Evolutionary conservation across 2,797 vertebrate species (phyloP).

Genomic region (Manis pentadactyla): DNA sequence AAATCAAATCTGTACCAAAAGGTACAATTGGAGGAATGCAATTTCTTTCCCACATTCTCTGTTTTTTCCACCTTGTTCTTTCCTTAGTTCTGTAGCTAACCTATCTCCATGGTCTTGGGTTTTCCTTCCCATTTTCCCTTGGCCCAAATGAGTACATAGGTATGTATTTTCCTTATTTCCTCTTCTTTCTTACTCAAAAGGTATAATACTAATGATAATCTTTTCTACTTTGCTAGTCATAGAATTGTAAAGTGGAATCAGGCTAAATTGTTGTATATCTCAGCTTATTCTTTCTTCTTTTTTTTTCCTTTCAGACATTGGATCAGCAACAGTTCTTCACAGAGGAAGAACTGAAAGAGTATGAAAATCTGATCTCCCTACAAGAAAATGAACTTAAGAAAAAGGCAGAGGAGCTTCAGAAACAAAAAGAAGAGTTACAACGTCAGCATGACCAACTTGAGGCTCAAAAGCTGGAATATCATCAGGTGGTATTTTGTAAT

Average conservation of each 20-base stretch:
- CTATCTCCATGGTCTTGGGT: not conserved
- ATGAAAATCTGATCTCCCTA: constrained; percentile 93
- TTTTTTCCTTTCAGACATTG: constrained; percentile 90
- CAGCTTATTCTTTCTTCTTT: not conserved
- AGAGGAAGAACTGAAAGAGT: constrained; percentile 96
- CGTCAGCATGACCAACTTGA: constrained; percentile 95
- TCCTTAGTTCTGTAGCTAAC: not conserved
- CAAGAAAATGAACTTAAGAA: constrained; percentile 94
- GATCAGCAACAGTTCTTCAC: constrained; percentile 97
- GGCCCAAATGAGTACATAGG: not conserved
- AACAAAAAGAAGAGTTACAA: constrained; percentile 95
- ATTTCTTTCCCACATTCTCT: not conserved
- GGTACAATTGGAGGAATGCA: not conserved
- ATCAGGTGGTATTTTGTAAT: constrained; percentile 89
- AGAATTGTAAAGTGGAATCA: constrained; percentile 48
- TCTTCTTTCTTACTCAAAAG: constrained; percentile 16
- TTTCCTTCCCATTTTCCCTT: constrained; percentile 27
- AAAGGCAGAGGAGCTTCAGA: constrained; percentile 93
- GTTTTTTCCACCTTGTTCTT: not conserved
- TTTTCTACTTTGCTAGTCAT: not conserved
- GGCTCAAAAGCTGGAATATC: constrained; percentile 94
- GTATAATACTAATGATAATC: not conserved
- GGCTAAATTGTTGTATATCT: not conserved
- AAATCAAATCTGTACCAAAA: not conserved
- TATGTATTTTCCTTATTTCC: not conserved